Percentiles rank a stretch among this genome's conserved stretches.
These are phyloP conservation scores for Episyrphus balteatus DNA, from an alignment of 1,140 invertebrate genomes.

Conservation along the genomic window DNA sequence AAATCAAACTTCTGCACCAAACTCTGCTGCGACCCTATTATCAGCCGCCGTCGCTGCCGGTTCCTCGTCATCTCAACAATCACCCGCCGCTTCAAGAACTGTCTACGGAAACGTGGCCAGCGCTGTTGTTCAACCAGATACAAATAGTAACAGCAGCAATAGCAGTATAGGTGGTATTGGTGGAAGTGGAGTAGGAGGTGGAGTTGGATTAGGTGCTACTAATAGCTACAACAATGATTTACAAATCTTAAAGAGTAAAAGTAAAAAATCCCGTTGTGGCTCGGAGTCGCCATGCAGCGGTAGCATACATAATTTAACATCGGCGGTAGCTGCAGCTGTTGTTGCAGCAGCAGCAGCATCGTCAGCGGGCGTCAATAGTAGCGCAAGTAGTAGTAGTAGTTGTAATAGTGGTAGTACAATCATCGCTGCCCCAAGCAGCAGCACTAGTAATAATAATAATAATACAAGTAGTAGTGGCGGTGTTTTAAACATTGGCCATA, in stretches of 20 bases:
- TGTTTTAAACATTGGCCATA: constrained; percentile 1
- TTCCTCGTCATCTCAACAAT: neutral
- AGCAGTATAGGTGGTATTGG: constrained; percentile 1
- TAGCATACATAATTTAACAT: constrained; percentile 1
- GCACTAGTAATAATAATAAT: neutral
- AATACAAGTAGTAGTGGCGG: constrained; percentile 1
- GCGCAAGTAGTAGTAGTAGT: constrained; percentile 18
- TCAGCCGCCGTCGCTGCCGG: neutral
- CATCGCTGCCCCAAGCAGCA: constrained; percentile 1
- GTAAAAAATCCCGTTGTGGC: constrained; percentile 39
- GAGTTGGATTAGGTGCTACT: neutral
- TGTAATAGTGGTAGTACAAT: neutral
- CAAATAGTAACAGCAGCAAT: constrained; percentile 10
- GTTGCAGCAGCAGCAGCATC: constrained; percentile 38
- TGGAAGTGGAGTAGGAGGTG: no score
- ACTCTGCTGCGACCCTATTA: neutral
- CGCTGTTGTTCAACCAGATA: constrained; percentile 5
- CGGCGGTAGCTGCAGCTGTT: constrained; percentile 30
- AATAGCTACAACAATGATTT: neutral
- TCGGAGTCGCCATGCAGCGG: constrained; percentile 38
- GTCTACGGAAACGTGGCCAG: constrained; percentile 6
- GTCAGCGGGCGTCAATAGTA: constrained; percentile 24
- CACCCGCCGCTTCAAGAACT: neutral
- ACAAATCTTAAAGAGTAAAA: neutral
- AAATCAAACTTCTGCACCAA: no score